Evolutionary conservation across 2,113 vertebrate species (phyloP), one percentile per base, ranked within the genome.

Genomic region (Oncorhynchus nerka): DNA sequence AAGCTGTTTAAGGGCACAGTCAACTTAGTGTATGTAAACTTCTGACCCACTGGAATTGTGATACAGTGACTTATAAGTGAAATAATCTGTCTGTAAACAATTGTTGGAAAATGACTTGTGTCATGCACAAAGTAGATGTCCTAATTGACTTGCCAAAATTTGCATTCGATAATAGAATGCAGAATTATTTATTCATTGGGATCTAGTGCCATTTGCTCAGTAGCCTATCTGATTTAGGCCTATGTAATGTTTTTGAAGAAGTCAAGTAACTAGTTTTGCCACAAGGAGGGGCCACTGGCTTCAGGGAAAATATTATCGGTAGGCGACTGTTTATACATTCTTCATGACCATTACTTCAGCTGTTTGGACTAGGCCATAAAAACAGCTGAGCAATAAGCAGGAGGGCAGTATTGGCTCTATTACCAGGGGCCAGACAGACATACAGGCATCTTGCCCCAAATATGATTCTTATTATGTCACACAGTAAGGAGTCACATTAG

Each of bases 281-380:
- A 90, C 88, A 89, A 85, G 90, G 86, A 83, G 89, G 87, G 59
- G 88, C 51, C 70, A 45, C 13, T 59, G 70, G 59, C n/a, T n/a
- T 62, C 59, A 62, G 59, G n/a, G 59, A 8, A 62, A 62, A 22
- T 4, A 22, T n/a, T 24, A 55, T 15, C 51, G 16, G 16, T 55
- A 55, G 51, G 4, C 15, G 4, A 19, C 16, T 55, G 13, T 15
- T 15, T 16, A 55, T 45, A 11, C 39, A 3, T 9, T 45, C 39
- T 45, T 45, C 39, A 45, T 45, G 8, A 45, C 39, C 39, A 11
- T 45, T 45, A 45, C 39, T 45, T 45, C 39, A 45, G 39, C 39
- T 85, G 77, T 83, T 83, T 86, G 71, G 79, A 85, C 78, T 72
- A 30, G 72, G 65, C 75, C 67, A 16, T 68, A 87, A 85, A 85